Percentiles rank a stretch among this genome's conserved stretches.
Evolutionary conservation across 64 coral and sea anemone species (phyloP).

Genomic region (Hydrozoanthus tunicans): DNA sequence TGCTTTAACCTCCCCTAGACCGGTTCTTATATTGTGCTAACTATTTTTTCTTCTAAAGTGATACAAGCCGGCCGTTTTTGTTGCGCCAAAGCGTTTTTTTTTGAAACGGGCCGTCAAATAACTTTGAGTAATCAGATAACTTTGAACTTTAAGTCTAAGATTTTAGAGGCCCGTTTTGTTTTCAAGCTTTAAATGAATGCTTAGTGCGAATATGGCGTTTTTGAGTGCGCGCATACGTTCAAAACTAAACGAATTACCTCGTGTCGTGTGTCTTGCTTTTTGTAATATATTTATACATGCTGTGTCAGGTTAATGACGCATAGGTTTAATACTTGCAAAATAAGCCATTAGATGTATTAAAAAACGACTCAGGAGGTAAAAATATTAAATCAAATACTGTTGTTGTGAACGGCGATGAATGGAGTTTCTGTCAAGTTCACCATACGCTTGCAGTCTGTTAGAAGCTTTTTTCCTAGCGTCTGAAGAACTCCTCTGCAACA

Average conservation of each 20-base stretch:
- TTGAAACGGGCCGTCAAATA: not conserved
- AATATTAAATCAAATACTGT: constrained; percentile 62
- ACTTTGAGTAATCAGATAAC: too few relatives aligned
- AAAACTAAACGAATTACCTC: not conserved
- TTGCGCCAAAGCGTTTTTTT: too few relatives aligned
- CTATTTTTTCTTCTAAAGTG: too few relatives aligned
- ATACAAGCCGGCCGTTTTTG: too few relatives aligned
- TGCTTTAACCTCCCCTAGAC: too few relatives aligned
- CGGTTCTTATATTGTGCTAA: too few relatives aligned
- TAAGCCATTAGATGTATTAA: constrained; percentile 40
- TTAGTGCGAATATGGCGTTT: not conserved
- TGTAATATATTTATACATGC: constrained; percentile 8
- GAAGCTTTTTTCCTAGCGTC: not conserved
- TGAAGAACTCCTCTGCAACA: not conserved
- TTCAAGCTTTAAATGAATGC: not conserved
- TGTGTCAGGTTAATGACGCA: constrained; percentile 40
- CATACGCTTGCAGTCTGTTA: constrained; percentile 29
- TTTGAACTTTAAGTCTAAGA: too few relatives aligned
- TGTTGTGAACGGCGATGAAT: not conserved
- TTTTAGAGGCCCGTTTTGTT: not conserved
- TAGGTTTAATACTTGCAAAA: constrained; percentile 49
- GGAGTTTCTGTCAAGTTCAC: not conserved
- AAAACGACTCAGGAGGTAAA: constrained; percentile 5
- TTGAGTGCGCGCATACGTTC: not conserved
- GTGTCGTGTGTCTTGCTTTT: not conserved